phyloP scores from a whole-genome alignment of 2,888 invertebrate genomes.

The Abscondita cerata region DNA sequence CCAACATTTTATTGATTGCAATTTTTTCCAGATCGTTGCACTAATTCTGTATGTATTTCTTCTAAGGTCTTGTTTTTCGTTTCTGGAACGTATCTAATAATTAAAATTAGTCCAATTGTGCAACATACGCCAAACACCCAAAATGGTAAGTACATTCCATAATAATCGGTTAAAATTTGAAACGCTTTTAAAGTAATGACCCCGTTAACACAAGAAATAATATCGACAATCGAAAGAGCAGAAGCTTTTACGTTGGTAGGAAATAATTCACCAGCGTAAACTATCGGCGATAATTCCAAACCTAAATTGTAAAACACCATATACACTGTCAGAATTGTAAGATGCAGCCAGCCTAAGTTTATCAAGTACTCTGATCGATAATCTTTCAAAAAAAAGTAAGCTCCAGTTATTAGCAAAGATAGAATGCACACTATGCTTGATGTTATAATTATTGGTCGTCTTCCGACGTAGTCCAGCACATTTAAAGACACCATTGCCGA shows the following conservation, averaged over 20 bases:
- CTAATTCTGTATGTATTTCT: constrained; percentile 65
- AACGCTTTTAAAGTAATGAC: constrained; percentile 61
- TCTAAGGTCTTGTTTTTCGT: constrained; percentile 74
- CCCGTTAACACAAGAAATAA: constrained; percentile 60
- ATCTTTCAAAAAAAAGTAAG: constrained; percentile 60
- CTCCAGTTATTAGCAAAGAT: constrained; percentile 55
- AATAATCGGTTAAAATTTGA: constrained; percentile 62
- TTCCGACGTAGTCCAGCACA: constrained; percentile 69
- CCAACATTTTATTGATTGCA: too few relatives aligned
- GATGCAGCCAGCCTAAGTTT: constrained; percentile 59
- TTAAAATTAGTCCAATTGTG: constrained; percentile 66
- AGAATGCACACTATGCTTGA: constrained; percentile 61
- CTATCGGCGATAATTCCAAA: constrained; percentile 61
- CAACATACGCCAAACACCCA: constrained; percentile 69
- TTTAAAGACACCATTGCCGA: constrained; percentile 65
- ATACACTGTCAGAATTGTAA: constrained; percentile 60
- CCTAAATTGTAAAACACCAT: constrained; percentile 62
- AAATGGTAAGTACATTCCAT: constrained; percentile 69
- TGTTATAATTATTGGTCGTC: constrained; percentile 67
- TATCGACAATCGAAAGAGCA: constrained; percentile 63
- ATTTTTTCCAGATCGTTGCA: neutral
- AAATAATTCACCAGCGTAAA: constrained; percentile 64
- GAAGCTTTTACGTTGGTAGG: constrained; percentile 64
- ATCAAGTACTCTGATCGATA: constrained; percentile 48
- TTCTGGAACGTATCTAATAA: constrained; percentile 68